Conservation (phyloP, 2,797 vertebrate genomes). For the Microcaecilia unicolor region DNA sequence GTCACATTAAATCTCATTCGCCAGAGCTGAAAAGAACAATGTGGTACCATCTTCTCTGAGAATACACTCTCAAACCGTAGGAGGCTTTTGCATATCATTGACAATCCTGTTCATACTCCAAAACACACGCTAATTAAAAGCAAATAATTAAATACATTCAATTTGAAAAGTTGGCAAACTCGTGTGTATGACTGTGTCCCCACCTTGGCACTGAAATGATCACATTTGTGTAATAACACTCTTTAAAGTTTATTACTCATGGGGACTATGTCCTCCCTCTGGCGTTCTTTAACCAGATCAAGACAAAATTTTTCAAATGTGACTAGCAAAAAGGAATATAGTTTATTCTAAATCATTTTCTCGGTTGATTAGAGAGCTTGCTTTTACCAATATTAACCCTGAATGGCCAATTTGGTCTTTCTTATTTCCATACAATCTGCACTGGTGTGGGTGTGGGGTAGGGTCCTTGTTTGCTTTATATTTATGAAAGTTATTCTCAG, state of each 20-base stretch:
- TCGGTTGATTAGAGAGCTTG: too few species aligned
- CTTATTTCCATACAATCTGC: too few species aligned
- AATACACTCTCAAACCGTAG: constrained; percentile 43
- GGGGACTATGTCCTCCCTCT: constrained; percentile 25
- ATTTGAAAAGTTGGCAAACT: constrained; percentile 75
- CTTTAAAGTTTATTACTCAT: constrained; percentile 45
- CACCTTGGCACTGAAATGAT: constrained; percentile 66
- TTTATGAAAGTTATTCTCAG: too few species aligned
- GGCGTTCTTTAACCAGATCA: constrained; percentile 11
- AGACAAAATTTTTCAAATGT: background rate
- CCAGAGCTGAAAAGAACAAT: constrained; percentile 58
- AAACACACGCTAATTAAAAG: constrained; percentile 75
- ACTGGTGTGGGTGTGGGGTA: too few species aligned
- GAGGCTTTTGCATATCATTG: constrained; percentile 58
- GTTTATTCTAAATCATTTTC: too few species aligned
- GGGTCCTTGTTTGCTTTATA: too few species aligned
- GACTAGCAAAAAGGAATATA: too few species aligned
- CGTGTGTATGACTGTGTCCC: constrained; percentile 65
- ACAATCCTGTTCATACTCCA: constrained; percentile 69
- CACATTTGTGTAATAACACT: constrained; percentile 63
- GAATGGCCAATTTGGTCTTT: too few species aligned
- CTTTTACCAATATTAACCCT: too few species aligned
- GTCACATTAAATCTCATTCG: constrained; percentile 60
- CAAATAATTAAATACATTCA: constrained; percentile 75
- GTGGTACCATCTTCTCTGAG: constrained; percentile 36